Evolutionary conservation across 1,140 invertebrate species (phyloP).

Genomic region (Drosophila ironensis): DNA sequence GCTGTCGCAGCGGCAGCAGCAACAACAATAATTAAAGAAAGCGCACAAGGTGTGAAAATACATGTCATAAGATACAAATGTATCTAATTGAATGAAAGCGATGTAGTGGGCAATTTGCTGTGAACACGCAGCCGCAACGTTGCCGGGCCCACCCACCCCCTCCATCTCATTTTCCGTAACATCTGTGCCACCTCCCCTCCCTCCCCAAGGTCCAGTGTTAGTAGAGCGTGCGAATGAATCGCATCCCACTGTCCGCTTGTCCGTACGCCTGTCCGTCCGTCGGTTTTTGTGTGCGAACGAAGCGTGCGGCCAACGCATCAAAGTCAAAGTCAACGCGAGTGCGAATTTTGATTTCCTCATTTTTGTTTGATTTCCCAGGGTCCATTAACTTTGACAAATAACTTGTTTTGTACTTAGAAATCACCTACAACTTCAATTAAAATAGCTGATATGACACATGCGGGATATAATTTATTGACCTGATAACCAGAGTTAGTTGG

Average conservation of each 20-base stretch:
- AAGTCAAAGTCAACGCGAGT: conserved; percentile 65
- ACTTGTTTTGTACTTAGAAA: too few species aligned
- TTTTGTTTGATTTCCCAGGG: conserved; percentile 27
- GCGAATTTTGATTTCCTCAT: conserved; percentile 45
- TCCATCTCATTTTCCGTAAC: neutral
- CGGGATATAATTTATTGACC: neutral
- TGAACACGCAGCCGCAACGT: conserved; percentile 58
- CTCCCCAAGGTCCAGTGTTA: conserved; percentile 15
- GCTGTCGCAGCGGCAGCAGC: conserved; percentile 16
- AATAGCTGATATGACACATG: neutral
- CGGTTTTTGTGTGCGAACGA: conserved; percentile 24
- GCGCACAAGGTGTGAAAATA: conserved; percentile 76
- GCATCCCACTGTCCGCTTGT: conserved; percentile 11
- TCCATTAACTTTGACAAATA: neutral
- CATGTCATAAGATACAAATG: conserved; percentile 80
- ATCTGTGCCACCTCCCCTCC: too few species aligned
- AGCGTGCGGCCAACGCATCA: conserved; percentile 60
- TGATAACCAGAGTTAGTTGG: neutral
- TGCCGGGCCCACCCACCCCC: neutral
- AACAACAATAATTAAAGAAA: conserved; percentile 45
- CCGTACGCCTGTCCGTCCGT: conserved; percentile 14
- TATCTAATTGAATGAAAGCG: conserved; percentile 78
- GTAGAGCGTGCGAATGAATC: conserved; percentile 54
- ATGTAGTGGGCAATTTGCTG: conserved; percentile 59
- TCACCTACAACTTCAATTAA: too few species aligned